Conservation (phyloP, 2,797 vertebrate species). For the Anomalospiza imberbis region DNA sequence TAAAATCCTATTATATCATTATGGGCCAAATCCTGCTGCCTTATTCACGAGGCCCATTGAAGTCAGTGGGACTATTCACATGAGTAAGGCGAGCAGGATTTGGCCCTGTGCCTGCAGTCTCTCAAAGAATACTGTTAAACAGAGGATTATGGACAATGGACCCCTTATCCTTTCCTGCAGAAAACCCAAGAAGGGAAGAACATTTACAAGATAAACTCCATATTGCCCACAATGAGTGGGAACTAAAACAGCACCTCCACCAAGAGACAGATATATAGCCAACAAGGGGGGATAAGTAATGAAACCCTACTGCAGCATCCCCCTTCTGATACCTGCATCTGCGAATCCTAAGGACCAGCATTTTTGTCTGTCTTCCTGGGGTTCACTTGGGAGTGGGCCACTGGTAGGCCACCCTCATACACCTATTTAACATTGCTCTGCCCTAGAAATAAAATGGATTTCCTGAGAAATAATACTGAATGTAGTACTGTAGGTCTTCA, state of each 20-base stretch:
- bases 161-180: conserved; percentile 61
- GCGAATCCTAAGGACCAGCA: neutral
- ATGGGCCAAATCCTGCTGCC: conserved; percentile 57
- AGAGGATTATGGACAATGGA: conserved; percentile 68
- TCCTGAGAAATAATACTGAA: conserved; percentile 3
- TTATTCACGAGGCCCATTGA: conserved; percentile 59
- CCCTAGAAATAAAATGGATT: conserved; percentile 15
- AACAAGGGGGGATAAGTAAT: neutral
- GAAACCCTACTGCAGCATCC: neutral
- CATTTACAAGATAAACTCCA: conserved; percentile 58
- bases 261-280: neutral
- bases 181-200: conserved; percentile 61
- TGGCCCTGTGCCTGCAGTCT: conserved; percentile 65
- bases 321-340: neutral
- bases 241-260: conserved; percentile 46
- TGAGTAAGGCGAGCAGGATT: conserved; percentile 57
- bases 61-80: conserved; percentile 52
- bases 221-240: conserved; percentile 39
- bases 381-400: neutral
- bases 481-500: neutral
- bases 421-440: neutral
- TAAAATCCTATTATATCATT: conserved; percentile 69
- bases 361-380: neutral
- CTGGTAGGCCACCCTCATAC: conserved; percentile 43
- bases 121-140: conserved; percentile 72